A percentile compares a stretch with the other conserved stretches of the same genome.
These are phyloP conservation scores for Paramormyrops kingsleyae DNA, from an alignment of 2,113 vertebrate species.

Conservation along the genomic window DNA sequence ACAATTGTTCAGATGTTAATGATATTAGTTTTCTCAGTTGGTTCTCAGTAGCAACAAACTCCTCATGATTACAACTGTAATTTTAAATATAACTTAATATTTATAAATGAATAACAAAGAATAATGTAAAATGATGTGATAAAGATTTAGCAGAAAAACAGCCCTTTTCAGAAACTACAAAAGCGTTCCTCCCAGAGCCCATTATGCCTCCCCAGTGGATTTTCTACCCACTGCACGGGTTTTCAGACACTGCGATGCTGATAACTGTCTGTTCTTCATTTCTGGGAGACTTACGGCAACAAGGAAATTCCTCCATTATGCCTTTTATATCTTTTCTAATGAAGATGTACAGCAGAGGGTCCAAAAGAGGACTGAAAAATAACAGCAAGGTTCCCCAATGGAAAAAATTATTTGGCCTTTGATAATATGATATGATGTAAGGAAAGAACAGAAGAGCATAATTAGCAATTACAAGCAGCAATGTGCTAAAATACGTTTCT, in stretches of 20 bases:
- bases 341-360: background rate
- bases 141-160: background rate
- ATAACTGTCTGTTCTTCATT: background rate
- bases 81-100: background rate
- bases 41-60: too few relatives aligned
- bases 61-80: background rate
- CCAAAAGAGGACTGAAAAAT: background rate
- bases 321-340: background rate
- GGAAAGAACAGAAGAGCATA: background rate
- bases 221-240: background rate
- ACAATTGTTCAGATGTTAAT: too few relatives aligned
- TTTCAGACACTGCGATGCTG: background rate
- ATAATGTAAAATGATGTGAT: background rate
- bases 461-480: background rate
- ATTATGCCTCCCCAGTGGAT: background rate
- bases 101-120: background rate
- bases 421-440: background rate
- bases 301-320: background rate
- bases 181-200: background rate
- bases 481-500: background rate
- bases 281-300: background rate
- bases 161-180: background rate
- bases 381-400: background rate
- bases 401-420: too few relatives aligned
- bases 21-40: too few relatives aligned